Conservation (phyloP, 2,113 vertebrate genomes). For the Tachuris rubrigastra region DNA sequence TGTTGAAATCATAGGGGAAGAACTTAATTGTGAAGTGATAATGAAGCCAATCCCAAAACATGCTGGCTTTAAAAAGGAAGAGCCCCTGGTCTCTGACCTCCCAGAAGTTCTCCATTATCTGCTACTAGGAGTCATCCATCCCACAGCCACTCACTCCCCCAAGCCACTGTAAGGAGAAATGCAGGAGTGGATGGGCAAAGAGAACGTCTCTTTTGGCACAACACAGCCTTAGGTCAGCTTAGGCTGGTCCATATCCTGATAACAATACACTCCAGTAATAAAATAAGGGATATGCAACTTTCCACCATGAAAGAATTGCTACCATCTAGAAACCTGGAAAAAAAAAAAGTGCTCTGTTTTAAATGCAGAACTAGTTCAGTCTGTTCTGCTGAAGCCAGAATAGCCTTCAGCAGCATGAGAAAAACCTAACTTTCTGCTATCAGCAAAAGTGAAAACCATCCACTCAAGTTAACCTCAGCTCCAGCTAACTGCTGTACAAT, state of each 20-base stretch:
- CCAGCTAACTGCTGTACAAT: neutral
- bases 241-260: neutral
- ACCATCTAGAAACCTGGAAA: neutral
- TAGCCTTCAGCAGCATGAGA: neutral
- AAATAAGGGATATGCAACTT: neutral
- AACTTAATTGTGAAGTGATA: neutral
- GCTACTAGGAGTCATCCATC: neutral
- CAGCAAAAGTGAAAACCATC: neutral
- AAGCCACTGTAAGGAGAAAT: rapidly evolving
- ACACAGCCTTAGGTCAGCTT: neutral
- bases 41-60: neutral
- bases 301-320: neutral
- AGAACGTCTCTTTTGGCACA: neutral
- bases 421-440: neutral
- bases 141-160: neutral
- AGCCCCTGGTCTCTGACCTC: neutral
- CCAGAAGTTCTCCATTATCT: neutral
- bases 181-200: neutral
- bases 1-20: neutral
- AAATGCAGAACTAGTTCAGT: neutral
- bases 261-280: neutral
- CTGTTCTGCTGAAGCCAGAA: neutral
- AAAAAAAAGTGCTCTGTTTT: neutral
- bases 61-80: rapidly evolving
- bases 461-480: neutral